Percentiles rank a stretch among this genome's conserved stretches.
Evolutionary conservation across 2,888 invertebrate species (phyloP).

Genomic region (Cephus nigrinus): DNA sequence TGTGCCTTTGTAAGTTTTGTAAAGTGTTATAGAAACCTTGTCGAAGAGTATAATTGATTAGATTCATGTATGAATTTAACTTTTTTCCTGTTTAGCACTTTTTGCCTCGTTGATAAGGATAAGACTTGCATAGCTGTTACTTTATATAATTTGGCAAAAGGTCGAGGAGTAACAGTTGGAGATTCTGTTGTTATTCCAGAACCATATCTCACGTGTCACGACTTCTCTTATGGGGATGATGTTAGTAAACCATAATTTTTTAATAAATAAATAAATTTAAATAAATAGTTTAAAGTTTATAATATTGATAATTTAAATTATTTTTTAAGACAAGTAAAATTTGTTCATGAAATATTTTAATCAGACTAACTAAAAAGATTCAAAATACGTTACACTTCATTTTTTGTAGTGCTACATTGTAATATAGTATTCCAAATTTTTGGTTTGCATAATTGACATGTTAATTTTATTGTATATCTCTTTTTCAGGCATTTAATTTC

Average conservation of each 20-base stretch:
- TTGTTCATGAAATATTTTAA: background rate
- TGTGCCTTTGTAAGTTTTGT: constrained; percentile 80
- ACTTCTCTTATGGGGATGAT: constrained; percentile 70
- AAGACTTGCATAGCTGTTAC: constrained; percentile 80
- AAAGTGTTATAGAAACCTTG: background rate
- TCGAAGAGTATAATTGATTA: background rate
- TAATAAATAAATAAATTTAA: background rate
- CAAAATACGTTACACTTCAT: constrained; percentile 21
- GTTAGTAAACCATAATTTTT: constrained; percentile 62
- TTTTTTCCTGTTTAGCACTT: constrained; percentile 73
- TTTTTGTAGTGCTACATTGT: constrained; percentile 3
- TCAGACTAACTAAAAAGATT: constrained; percentile 3
- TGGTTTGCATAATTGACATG: background rate
- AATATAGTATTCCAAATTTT: constrained; percentile 14
- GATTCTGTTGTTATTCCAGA: constrained; percentile 86
- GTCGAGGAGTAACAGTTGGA: constrained; percentile 85
- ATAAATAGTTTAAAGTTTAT: background rate
- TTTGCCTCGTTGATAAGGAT: constrained; percentile 82
- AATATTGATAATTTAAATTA: constrained; percentile 2
- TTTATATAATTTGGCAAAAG: constrained; percentile 86
- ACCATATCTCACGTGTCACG: constrained; percentile 74
- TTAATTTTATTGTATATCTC: background rate
- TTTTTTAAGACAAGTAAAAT: background rate
- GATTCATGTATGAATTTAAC: constrained; percentile 3
- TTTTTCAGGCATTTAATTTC: constrained; percentile 77